phyloP scores from a whole-genome alignment of 1,140 invertebrate genomes.

The Xylocopa sonorina region DNA sequence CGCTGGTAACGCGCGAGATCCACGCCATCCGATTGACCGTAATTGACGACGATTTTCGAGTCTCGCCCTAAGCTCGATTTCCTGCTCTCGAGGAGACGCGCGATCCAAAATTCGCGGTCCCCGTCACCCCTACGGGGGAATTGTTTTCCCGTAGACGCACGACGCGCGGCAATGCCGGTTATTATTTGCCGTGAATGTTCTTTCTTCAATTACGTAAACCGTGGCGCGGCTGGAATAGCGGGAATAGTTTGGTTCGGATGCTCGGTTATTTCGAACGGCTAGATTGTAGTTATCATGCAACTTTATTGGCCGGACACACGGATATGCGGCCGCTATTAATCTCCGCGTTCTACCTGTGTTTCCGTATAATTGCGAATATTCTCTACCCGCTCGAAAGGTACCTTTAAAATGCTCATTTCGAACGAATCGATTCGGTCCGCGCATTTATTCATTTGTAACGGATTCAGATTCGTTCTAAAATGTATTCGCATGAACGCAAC shows the following conservation, averaged over 20 bases:
- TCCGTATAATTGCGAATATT: constrained; percentile 17
- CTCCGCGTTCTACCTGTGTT: neutral
- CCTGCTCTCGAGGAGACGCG: neutral
- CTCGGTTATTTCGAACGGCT: constrained; percentile 27
- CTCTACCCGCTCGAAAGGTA: neutral
- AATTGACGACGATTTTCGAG: constrained; percentile 36
- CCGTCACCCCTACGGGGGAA: too few species aligned
- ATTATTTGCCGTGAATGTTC: constrained; percentile 37
- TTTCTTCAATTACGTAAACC: constrained; percentile 26
- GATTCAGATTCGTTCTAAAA: too few species aligned
- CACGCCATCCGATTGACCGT: constrained; percentile 34
- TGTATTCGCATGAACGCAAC: neutral
- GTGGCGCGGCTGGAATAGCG: neutral
- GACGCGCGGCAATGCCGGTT: neutral
- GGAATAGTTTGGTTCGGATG: constrained; percentile 25
- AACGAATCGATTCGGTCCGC: neutral
- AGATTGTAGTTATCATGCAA: constrained; percentile 42
- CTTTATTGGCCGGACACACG: constrained; percentile 25
- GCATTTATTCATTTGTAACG: neutral
- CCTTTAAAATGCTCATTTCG: neutral
- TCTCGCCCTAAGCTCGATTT: neutral
- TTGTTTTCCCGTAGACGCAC: too few species aligned
- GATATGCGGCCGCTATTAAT: constrained; percentile 20
- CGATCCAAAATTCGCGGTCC: neutral
- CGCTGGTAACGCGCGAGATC: neutral